Base-by-base conservation (phyloP, 2,113 vertebrate genomes). In the Corythornis madagascariensis region DNA sequence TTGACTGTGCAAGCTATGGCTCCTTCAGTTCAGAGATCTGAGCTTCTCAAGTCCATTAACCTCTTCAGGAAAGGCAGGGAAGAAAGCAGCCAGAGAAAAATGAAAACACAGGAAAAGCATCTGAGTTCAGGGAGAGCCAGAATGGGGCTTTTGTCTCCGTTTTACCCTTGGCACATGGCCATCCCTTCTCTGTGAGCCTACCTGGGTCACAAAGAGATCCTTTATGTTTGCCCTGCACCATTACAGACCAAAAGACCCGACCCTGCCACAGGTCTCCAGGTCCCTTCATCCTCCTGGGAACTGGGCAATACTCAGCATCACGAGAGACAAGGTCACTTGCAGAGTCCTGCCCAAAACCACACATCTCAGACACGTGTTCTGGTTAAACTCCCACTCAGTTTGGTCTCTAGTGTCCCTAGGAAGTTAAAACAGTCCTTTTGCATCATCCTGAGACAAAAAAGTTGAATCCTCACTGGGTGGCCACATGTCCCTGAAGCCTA, bases 171-270 rank as follows among this genome's bases (percentile, higher is more conserved):
- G 88, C 92, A 79, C 15, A 7, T 2, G 2, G 92, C 93, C 86
- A 91, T 18, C 50, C 81, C 53, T 67, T 55, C 70, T 90, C 74
- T 76, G 25, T 59, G 71, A 84, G 74, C 83, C 92, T 75, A 90
- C 86, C 90, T 95, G 84, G 66, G 66, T 79, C 88, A 95, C 90
- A 94, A 96, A 94, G 86, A 90, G 61, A 86, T 86, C 90, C 60
- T 95, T 95, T 93, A 86, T 92, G 66, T 84, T 71, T 84, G 14
- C 20, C 52, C 83, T 76, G 38, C 53, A 61, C 47, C 24, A 56
- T 42, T 81, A 60, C 48, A 88, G 61, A 67, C 29, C 0, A 0
- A 93, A 90, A 50, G 61, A 63, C 48, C 25, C 0, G 2, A 75
- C 35, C 61, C 60, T 82, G 76, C 21, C 0, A 0, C 38, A 71